Evolutionary conservation across 2,797 vertebrate genomes (phyloP), one percentile per base, ranked within the genome.

Genomic region (Gorsachius magnificus): DNA sequence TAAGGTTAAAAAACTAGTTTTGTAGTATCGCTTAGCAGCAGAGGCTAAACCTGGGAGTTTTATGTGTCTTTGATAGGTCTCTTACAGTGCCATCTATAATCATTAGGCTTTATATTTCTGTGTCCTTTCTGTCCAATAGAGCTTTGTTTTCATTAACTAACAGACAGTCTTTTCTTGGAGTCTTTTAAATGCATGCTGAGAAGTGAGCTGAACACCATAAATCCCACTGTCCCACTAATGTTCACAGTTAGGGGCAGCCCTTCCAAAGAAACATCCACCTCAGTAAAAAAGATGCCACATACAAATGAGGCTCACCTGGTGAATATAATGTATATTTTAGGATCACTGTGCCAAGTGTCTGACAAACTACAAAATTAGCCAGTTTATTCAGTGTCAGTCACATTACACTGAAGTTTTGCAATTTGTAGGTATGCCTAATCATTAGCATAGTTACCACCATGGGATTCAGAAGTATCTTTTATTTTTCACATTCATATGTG

Each of bases 1-100:
- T 84, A 68, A 68, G 58, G 41, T 64, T 81, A 85, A 68, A 74
- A 65, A 85, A 93, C 8, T 46, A 43, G 28, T 84, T 94, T 79
- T 78, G 20, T 85, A 82, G 89, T 88, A 87, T 66, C 24, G 35
- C 64, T 85, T 16, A 75, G 83, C 50, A 85, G 65, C 63, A 71
- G 33, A 81, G 13, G 29, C 45, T 89, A 13, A 87, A 79, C 16
- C 21, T 41, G 50, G 9, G 35, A 69, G 28, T 85, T 83, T 75
- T 85, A 56, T 3, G 1, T 41, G 13, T 81, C 54, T 71, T 64
- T 72, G 41, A 20, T 54, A 78, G 2, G 31, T 12, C 29, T 87
- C 26, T 38, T 57, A 58, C 54, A 80, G 15, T 63, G 29, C 36
- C 45, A 53, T 48, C 33, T 85, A 5, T 45, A 53, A 57, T 57